Evolutionary conservation across 2,888 invertebrate genomes (phyloP), one percentile per base, ranked within the genome.

Genomic region (Drosophila diplacantha): DNA sequence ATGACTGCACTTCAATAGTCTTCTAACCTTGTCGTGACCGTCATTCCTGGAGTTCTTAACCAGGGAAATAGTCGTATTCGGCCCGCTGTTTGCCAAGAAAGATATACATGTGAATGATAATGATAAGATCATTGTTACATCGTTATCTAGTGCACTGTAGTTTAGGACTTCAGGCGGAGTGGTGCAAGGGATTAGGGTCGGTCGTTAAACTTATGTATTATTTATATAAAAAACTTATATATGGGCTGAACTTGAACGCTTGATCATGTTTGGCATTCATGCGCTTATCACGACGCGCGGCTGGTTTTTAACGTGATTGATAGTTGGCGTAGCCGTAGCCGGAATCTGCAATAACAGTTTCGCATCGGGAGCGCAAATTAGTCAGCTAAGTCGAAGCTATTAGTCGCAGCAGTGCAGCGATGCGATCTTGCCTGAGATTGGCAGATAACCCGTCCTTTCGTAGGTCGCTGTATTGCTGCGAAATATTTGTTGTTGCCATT

Each of bases 221-320:
- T 37, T 14, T 53, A n/a, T 49, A 26, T 43, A 49, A 37, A 56
- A 71, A 55, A 56, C 62, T 61, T 63, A 46, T 46, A 46, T 46
- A 31, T 46, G 5, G 51, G 51, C 47, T 69, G 71, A 83, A 75
- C 78, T 69, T 78, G 66, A 75, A 64, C 61, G 53, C 52, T 65
- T 69, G 76, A 79, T 83, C 81, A 75, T 83, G 83, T 78, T 68
- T 66, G 50, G 59, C 71, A 71, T 54, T 78, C 78, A 81, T 81
- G 81, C 54, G 63, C 69, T 81, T 73, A 73, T 83, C 79, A 79
- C 79, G 81, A 59, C 58, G 66, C 46, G 14, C 43, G 35, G 57
- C 69, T 52, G 44, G 49, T 29, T 43, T 37, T 53, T 72, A 70
- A 72, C 81, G 83, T 82, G 78, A 55, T 69, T 69, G 37, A 67